A percentile compares a stretch with the other conserved stretches of the same genome.
Evolutionary conservation across 1,140 invertebrate genomes (phyloP).

Genomic region (Trachymyrmex septentrionalis): DNA sequence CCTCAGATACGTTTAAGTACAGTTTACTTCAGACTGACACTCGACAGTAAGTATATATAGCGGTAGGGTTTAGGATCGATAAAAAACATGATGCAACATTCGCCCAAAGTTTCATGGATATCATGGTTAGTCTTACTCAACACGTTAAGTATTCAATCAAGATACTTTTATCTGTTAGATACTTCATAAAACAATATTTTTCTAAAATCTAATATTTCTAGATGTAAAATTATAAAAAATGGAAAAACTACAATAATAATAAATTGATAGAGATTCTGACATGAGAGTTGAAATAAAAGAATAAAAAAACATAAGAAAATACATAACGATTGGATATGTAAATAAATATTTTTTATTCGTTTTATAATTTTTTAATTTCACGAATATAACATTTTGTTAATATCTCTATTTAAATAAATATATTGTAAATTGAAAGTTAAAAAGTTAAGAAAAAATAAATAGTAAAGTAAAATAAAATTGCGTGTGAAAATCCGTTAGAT

Average conservation of each 20-base stretch:
- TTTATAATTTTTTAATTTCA: slow-evolving; percentile 21
- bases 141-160: neutral
- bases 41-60: neutral
- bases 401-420: slow-evolving; percentile 7
- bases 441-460: neutral
- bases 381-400: neutral
- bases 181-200: neutral
- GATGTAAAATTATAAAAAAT: neutral
- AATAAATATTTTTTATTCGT: neutral
- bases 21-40: slow-evolving; percentile 33
- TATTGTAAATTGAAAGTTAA: neutral
- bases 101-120: slow-evolving; percentile 64
- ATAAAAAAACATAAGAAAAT: neutral
- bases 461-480: neutral
- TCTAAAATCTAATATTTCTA: neutral
- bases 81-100: slow-evolving; percentile 73
- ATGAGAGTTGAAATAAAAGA: neutral
- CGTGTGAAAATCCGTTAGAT: neutral
- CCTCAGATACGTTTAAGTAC: slow-evolving; percentile 46
- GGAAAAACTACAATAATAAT: neutral
- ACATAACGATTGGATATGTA: neutral
- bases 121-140: neutral
- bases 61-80: slow-evolving; percentile 63
- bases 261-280: neutral
- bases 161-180: neutral